Evolutionary conservation across 1,140 invertebrate species (phyloP).

Genomic region (Penaeus indicus): DNA sequence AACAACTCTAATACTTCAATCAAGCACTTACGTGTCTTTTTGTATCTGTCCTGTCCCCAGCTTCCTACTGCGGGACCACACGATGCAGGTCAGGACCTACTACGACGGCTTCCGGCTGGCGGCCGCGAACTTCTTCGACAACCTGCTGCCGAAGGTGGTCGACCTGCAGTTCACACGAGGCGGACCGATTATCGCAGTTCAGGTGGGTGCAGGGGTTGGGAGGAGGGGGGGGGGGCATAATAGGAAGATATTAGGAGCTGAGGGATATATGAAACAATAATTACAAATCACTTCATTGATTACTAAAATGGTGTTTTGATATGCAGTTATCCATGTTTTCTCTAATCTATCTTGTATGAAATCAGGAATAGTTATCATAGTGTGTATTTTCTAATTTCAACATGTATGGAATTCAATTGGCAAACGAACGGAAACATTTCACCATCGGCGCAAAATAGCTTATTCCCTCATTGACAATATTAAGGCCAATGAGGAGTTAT

Average conservation of each 20-base stretch:
- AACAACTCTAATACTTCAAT: not conserved
- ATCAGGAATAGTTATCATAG: too few relatives aligned
- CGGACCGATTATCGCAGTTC: slow-evolving; percentile 65
- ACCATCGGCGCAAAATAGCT: too few relatives aligned
- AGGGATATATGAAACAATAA: too few relatives aligned
- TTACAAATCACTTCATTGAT: too few relatives aligned
- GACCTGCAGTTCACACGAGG: slow-evolving; percentile 69
- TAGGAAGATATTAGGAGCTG: not conserved
- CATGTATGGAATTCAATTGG: too few relatives aligned
- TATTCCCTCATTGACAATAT: too few relatives aligned
- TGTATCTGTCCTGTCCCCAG: slow-evolving; percentile 65
- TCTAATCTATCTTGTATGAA: too few relatives aligned
- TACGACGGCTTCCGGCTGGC: slow-evolving; percentile 70
- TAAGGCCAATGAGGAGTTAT: too few relatives aligned
- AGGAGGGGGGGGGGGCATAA: not conserved
- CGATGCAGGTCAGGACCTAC: slow-evolving; percentile 72
- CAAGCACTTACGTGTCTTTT: not conserved
- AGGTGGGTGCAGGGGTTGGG: slow-evolving; percentile 26
- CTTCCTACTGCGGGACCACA: slow-evolving; percentile 71
- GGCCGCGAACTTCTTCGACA: slow-evolving; percentile 69
- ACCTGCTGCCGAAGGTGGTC: slow-evolving; percentile 69
- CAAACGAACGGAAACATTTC: too few relatives aligned
- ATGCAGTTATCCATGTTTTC: too few relatives aligned
- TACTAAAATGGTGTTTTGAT: too few relatives aligned
- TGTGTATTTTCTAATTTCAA: too few relatives aligned